Percentiles rank a stretch among this genome's conserved stretches.
Conservation (phyloP, 2,113 vertebrate genomes). For the Heterotis niloticus region DNA sequence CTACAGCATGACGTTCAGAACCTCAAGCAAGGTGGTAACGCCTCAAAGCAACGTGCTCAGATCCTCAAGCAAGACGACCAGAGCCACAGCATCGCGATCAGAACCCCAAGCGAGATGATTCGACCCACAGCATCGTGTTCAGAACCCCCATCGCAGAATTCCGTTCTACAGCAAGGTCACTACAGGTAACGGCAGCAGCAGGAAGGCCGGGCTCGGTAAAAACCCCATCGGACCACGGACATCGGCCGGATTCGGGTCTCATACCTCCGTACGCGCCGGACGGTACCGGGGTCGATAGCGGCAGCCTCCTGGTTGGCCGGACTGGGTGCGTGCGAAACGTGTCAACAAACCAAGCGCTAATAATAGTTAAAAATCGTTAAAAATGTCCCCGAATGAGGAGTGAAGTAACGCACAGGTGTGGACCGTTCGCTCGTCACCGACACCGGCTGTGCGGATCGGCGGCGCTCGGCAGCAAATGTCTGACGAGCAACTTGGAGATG, state of each 20-base stretch:
- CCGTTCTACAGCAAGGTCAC: constrained; percentile 23
- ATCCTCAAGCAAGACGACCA: too few relatives aligned
- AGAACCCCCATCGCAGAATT: neutral
- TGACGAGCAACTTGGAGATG: constrained; percentile 1
- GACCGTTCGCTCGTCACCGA: neutral
- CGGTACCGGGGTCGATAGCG: neutral
- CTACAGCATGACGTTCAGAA: too few relatives aligned
- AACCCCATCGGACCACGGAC: neutral
- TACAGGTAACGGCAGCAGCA: constrained; percentile 8
- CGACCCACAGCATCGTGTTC: neutral
- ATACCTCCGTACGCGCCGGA: neutral
- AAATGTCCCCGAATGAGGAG: constrained; percentile 6
- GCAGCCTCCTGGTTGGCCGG: neutral
- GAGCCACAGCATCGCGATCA: too few relatives aligned
- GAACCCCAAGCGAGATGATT: too few relatives aligned
- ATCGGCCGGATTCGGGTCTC: constrained; percentile 2
- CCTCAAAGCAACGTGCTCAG: too few relatives aligned
- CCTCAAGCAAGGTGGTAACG: too few relatives aligned
- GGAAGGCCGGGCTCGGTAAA: neutral
- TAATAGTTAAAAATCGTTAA: neutral
- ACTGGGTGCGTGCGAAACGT: neutral
- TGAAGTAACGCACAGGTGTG: constrained; percentile 1
- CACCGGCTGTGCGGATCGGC: neutral
- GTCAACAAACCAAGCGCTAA: neutral
- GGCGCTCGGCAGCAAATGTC: constrained; percentile 6